phyloP scores from a whole-genome alignment of 2,113 vertebrate species.

The Notiomystis cincta region DNA sequence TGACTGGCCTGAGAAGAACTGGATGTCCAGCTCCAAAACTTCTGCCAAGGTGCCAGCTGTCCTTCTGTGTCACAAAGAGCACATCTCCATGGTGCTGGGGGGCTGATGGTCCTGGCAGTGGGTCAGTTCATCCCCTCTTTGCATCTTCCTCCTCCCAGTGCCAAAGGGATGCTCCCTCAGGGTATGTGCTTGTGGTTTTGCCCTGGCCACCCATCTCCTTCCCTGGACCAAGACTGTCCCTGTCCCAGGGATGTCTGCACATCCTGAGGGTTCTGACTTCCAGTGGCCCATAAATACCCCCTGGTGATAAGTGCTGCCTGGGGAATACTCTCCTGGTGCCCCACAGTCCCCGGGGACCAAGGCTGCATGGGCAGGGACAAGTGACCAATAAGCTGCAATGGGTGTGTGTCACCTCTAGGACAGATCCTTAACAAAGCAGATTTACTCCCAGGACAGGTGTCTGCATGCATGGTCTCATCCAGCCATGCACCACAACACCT shows the following conservation, averaged over 20 bases:
- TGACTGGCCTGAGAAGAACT: conserved; percentile 33
- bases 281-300: accelerated
- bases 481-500: neutral
- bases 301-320: neutral
- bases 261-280: neutral
- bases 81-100: accelerated
- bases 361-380: neutral
- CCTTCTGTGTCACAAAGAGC: neutral
- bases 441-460: neutral
- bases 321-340: neutral
- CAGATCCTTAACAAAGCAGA: neutral
- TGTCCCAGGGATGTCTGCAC: neutral
- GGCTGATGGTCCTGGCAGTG: accelerated
- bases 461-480: neutral
- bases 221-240: neutral
- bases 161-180: neutral
- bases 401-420: neutral
- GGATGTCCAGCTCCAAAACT: conserved; percentile 45
- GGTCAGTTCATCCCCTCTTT: neutral
- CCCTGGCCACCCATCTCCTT: accelerated
- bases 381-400: neutral
- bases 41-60: neutral
- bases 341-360: neutral
- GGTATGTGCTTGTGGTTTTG: neutral
- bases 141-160: neutral